Evolutionary conservation across 2,113 vertebrate species (phyloP).

Genomic region (Lagopus leucura): DNA sequence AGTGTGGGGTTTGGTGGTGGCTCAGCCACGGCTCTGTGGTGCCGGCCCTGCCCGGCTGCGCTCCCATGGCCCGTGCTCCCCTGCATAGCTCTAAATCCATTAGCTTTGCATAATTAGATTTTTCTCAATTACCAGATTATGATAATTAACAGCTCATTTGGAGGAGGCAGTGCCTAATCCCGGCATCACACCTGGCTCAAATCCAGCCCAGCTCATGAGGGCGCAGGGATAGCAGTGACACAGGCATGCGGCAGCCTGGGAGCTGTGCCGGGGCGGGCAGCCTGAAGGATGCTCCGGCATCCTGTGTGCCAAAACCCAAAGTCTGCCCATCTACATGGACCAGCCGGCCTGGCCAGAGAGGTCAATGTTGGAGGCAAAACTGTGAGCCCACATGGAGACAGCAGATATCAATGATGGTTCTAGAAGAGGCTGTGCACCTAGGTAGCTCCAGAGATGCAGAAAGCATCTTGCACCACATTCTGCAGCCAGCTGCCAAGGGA

Average conservation of each 20-base stretch:
- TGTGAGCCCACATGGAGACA: not conserved
- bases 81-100: constrained; percentile 78
- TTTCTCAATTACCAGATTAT: constrained; percentile 89
- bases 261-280: not conserved
- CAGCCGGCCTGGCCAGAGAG: not conserved
- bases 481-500: not conserved
- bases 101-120: constrained; percentile 87
- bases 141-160: constrained; percentile 87
- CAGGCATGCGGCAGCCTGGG: not conserved
- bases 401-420: accelerated
- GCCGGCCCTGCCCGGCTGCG: constrained; percentile 12
- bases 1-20: accelerated
- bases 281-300: not conserved
- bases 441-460: not conserved
- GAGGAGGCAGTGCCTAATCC: constrained; percentile 75
- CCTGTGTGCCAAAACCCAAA: not conserved
- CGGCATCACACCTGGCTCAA: not conserved
- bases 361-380: accelerated
- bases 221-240: not conserved
- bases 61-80: constrained; percentile 57
- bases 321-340: not conserved
- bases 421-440: not conserved
- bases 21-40: accelerated
- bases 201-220: not conserved
- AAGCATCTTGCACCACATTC: not conserved